phyloP scores from a whole-genome alignment of 2,888 invertebrate genomes.

The Andrena flavipes region DNA sequence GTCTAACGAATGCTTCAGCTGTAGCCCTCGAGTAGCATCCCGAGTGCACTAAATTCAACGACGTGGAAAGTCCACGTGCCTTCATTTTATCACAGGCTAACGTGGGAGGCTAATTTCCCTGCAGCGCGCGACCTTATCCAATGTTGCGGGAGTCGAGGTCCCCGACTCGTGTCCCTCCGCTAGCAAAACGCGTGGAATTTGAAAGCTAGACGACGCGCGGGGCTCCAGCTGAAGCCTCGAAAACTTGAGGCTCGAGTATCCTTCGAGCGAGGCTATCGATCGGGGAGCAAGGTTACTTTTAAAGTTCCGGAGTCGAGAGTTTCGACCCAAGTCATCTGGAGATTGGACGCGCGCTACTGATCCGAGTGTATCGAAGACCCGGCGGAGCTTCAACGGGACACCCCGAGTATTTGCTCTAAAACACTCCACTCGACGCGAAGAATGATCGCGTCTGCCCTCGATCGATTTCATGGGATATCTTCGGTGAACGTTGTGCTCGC shows the following conservation, averaged over 20 bases:
- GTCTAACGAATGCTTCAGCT: not conserved
- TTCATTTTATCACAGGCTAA: constrained; percentile 1
- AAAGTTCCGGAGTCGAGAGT: constrained; percentile 1
- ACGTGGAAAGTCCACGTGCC: not conserved
- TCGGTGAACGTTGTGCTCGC: no score
- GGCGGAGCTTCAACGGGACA: not conserved
- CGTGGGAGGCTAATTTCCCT: not conserved
- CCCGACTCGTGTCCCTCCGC: not conserved
- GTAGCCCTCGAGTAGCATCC: not conserved
- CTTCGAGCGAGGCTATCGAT: not conserved
- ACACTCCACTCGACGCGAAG: no score
- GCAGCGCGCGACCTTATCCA: not conserved
- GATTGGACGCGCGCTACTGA: not conserved
- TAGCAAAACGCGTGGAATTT: not conserved
- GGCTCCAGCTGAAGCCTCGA: not conserved
- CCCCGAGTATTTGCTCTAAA: not conserved
- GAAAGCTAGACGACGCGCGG: not conserved
- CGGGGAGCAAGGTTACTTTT: no score
- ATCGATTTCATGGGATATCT: not conserved
- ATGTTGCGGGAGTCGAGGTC: not conserved
- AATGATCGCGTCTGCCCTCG: not conserved
- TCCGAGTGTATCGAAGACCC: not conserved
- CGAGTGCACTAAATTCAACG: not conserved
- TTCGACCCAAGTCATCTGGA: not conserved
- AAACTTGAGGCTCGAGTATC: not conserved